These are phyloP conservation scores for Hypanus sabinus DNA, from an alignment of 2,113 vertebrate genomes.

Conservation along the genomic window DNA sequence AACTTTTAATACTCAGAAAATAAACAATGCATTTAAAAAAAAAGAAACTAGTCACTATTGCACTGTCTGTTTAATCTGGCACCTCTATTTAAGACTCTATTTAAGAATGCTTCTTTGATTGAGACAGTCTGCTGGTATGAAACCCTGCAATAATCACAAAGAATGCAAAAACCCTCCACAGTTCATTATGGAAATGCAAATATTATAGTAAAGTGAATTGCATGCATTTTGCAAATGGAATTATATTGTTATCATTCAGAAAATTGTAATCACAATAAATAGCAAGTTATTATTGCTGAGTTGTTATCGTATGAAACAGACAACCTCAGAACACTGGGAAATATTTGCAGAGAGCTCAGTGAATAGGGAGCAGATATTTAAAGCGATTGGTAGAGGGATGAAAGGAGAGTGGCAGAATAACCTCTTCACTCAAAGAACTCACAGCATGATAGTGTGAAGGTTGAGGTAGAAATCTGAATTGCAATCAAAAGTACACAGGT, in stretches of 20 bases:
- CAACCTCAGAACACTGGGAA: background rate
- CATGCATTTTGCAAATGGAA: conserved; percentile 7
- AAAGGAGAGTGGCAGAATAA: too few species aligned
- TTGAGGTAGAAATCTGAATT: too few species aligned
- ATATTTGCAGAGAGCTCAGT: background rate
- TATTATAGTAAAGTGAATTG: conserved; percentile 6
- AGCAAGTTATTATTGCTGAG: conserved; percentile 9
- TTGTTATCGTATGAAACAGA: background rate
- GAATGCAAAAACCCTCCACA: background rate
- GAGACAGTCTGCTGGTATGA: background rate
- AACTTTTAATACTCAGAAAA: background rate
- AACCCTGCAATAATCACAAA: background rate
- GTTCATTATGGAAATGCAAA: background rate
- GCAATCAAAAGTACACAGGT: too few species aligned
- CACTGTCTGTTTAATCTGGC: background rate
- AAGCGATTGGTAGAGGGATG: too few species aligned
- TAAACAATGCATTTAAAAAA: background rate
- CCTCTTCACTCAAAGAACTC: too few species aligned
- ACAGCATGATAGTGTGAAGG: too few species aligned
- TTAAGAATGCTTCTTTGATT: background rate
- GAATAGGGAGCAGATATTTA: too few species aligned
- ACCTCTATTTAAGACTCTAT: background rate
- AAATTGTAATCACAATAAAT: conserved; percentile 27
- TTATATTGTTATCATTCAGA: conserved; percentile 21
- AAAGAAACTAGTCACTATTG: background rate